Conservation (phyloP, 2,888 invertebrate genomes). For the Leistus spinibarbis region DNA sequence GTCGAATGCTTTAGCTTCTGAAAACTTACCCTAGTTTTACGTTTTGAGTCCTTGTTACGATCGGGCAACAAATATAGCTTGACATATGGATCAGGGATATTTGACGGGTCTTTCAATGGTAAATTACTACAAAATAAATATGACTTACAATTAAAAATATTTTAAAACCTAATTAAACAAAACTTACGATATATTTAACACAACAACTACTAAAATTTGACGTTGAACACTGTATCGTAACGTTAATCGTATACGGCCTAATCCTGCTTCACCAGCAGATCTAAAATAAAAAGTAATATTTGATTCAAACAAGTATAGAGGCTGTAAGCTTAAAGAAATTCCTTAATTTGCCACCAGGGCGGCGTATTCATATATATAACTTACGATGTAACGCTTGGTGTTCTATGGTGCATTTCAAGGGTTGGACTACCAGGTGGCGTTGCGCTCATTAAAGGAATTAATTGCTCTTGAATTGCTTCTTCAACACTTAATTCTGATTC, state of each 20-base stretch:
- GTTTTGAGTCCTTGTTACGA: slow-evolving; percentile 82
- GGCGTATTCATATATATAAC: too few relatives aligned
- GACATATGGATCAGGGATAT: slow-evolving; percentile 89
- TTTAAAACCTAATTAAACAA: slow-evolving; percentile 11
- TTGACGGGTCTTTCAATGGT: slow-evolving; percentile 78
- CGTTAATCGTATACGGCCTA: slow-evolving; percentile 84
- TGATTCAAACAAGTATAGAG: slow-evolving; percentile 42
- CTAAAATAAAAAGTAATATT: slow-evolving; percentile 52
- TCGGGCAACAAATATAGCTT: slow-evolving; percentile 87
- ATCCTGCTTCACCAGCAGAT: slow-evolving; percentile 73
- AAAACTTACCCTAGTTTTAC: slow-evolving; percentile 76
- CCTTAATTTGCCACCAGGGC: too few relatives aligned
- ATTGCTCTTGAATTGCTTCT: slow-evolving; percentile 50
- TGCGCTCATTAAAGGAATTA: slow-evolving; percentile 45
- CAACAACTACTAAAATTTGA: slow-evolving; percentile 80
- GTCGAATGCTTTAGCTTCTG: too few relatives aligned
- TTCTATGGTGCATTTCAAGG: slow-evolving; percentile 51
- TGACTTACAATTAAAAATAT: slow-evolving; percentile 22
- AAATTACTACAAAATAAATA: slow-evolving; percentile 66
- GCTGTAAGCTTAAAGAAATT: slow-evolving; percentile 10
- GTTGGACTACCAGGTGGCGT: slow-evolving; percentile 51
- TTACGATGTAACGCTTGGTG: slow-evolving; percentile 55
- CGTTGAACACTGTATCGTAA: slow-evolving; percentile 83
- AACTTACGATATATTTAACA: slow-evolving; percentile 89
- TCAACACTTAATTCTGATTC: slow-evolving; percentile 47